These are phyloP conservation scores for Subanguina moxae DNA, from an alignment of 1,140 invertebrate species.

Conservation along the genomic window DNA sequence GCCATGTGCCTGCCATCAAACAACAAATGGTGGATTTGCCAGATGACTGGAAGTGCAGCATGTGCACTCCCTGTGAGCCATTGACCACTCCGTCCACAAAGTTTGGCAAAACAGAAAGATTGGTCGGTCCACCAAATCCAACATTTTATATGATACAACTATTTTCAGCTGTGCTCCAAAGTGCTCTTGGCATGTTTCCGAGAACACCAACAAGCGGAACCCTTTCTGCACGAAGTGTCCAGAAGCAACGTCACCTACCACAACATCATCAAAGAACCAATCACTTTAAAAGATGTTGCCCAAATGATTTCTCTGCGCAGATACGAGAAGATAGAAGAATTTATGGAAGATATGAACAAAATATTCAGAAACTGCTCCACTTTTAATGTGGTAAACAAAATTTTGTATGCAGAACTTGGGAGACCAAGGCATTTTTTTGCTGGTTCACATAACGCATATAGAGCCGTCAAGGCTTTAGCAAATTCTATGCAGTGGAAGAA, in stretches of 20 bases:
- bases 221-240: conserved; percentile 28
- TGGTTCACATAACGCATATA: too few species aligned
- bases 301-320: conserved; percentile 9
- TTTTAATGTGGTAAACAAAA: conserved; percentile 38
- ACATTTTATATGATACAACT: not conserved
- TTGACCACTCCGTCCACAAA: conserved; percentile 5
- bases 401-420: too few species aligned
- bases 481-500: too few species aligned
- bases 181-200: conserved; percentile 39
- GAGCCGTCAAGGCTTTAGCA: too few species aligned
- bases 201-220: conserved; percentile 25
- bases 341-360: conserved; percentile 44
- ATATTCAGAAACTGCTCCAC: conserved; percentile 45
- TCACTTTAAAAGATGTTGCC: conserved; percentile 30
- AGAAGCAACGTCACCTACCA: conserved; percentile 25
- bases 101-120: conserved; percentile 30
- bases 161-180: conserved; percentile 46
- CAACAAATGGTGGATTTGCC: conserved; percentile 35
- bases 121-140: conserved; percentile 12
- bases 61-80: conserved; percentile 30
- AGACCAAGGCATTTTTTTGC: too few species aligned
- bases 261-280: conserved; percentile 33
- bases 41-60: conserved; percentile 42
- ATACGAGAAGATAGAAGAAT: conserved; percentile 27
- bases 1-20: conserved; percentile 33